phyloP scores from a whole-genome alignment of 2,888 invertebrate species.

The Leucoptera coffeella region DNA sequence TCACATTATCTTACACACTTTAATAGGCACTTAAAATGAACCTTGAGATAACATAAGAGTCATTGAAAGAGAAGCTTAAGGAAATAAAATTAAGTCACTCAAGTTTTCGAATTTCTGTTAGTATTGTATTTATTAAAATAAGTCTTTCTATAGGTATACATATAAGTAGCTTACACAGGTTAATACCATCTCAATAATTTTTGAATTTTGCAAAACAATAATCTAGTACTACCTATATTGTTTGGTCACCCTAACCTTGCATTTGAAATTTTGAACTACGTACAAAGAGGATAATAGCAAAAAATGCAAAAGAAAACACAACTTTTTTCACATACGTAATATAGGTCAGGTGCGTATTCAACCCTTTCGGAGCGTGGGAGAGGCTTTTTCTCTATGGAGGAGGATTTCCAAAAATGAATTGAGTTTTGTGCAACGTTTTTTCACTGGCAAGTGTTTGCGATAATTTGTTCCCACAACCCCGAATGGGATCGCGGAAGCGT shows the following conservation, averaged over 20 bases:
- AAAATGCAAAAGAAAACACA: constrained; percentile 35
- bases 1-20: too few relatives aligned
- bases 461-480: constrained; percentile 50
- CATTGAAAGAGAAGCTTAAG: too few relatives aligned
- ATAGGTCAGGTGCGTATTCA: constrained; percentile 50
- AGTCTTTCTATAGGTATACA: too few relatives aligned
- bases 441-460: constrained; percentile 36
- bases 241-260: constrained; percentile 17
- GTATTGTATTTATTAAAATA: too few relatives aligned
- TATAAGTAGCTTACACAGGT: too few relatives aligned
- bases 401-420: constrained; percentile 1
- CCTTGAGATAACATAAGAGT: too few relatives aligned
- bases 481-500: constrained; percentile 30
- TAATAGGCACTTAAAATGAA: too few relatives aligned
- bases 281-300: constrained; percentile 34
- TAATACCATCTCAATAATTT: too few relatives aligned
- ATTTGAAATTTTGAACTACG: constrained; percentile 18
- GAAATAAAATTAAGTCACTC: too few relatives aligned
- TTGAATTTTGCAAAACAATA: too few relatives aligned
- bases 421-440: constrained; percentile 37
- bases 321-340: constrained; percentile 25
- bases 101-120: too few relatives aligned
- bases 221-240: too few relatives aligned
- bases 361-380: constrained; percentile 51
- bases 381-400: constrained; percentile 17